These are phyloP conservation scores for Lytechinus variegatus DNA, from an alignment of 35 echinoderm and acorn worm genomes.

Conservation along the genomic window DNA sequence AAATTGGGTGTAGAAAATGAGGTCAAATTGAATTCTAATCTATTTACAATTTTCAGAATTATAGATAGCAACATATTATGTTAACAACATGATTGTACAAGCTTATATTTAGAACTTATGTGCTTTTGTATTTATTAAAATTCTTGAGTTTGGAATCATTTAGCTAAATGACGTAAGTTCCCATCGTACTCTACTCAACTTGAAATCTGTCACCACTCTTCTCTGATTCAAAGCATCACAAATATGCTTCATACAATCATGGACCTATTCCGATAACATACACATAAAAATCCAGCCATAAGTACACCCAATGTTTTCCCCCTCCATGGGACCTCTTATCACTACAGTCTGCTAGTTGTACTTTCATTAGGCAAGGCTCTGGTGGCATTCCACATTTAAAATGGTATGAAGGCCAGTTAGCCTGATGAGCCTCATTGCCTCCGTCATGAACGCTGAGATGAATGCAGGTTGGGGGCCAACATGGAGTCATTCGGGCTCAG, in stretches of 20 bases:
- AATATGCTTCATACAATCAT: neutral
- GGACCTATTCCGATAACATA: neutral
- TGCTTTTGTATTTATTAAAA: no score
- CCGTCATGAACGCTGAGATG: neutral
- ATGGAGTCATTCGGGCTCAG: neutral
- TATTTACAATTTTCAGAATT: no score
- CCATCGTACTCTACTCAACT: no score
- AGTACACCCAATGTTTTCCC: neutral
- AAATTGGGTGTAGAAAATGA: no score
- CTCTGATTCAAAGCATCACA: neutral
- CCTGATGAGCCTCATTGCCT: neutral
- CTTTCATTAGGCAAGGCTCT: neutral
- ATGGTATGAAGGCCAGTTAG: conserved; percentile 10
- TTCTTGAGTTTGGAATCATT: no score
- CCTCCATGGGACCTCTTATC: neutral
- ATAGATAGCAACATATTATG: no score
- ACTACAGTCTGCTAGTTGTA: neutral
- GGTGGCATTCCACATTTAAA: neutral
- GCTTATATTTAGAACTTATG: no score
- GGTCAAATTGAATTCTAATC: no score
- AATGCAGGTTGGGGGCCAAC: neutral
- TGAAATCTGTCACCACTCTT: no score
- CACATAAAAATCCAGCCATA: neutral
- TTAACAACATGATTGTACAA: no score
- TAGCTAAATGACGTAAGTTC: no score